A percentile compares a stretch with the other conserved stretches of the same genome.
These are phyloP conservation scores for Meliscaeva auricollis DNA, from an alignment of 2,888 invertebrate species.

Conservation along the genomic window DNA sequence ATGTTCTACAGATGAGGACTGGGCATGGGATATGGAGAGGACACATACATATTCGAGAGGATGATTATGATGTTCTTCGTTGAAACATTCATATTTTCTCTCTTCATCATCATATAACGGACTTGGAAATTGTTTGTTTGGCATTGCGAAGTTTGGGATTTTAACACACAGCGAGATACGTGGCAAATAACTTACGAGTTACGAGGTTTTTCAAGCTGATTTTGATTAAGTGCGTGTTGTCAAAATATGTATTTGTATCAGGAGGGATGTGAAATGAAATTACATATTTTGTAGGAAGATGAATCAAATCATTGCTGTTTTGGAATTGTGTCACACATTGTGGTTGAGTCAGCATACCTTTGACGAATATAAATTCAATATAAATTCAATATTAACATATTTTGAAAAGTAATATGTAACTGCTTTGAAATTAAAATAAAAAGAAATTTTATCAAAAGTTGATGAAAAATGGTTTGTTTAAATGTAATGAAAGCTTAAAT, in stretches of 20 bases:
- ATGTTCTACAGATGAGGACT: not conserved
- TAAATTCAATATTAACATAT: too few relatives aligned
- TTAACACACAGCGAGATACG: not conserved
- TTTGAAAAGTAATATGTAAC: too few relatives aligned
- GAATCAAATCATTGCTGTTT: not conserved
- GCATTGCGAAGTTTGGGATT: slow-evolving; percentile 10
- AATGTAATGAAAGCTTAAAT: too few relatives aligned
- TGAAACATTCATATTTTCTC: not conserved
- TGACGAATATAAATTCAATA: not conserved
- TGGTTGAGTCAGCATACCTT: not conserved
- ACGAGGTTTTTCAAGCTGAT: not conserved
- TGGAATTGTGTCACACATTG: not conserved
- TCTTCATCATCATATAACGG: not conserved
- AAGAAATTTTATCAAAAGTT: too few relatives aligned
- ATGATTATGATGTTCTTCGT: not conserved
- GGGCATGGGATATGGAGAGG: not conserved
- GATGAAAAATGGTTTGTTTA: too few relatives aligned
- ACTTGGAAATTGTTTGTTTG: not conserved
- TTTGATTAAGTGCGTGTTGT: slow-evolving; percentile 17
- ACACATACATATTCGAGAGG: not conserved
- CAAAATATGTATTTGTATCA: not conserved
- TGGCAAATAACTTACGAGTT: slow-evolving; percentile 9
- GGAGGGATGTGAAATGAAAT: not conserved
- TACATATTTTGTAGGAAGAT: not conserved
- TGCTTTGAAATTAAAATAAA: too few relatives aligned